Conservation (phyloP, 2,888 invertebrate species). For the Rhimphoctona megacephalus region DNA sequence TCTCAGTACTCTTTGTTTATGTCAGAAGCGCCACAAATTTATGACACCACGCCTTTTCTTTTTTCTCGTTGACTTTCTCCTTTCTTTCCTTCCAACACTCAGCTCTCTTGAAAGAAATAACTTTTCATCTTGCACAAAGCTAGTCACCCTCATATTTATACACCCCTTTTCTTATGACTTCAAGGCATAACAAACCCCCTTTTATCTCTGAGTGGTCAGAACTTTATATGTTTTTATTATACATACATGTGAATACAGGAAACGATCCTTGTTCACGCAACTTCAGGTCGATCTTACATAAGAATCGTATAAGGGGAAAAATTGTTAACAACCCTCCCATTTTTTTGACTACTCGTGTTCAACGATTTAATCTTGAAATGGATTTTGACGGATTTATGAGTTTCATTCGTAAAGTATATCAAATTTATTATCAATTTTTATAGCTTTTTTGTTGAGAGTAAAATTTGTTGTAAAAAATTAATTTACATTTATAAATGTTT, state of each 20-base stretch:
- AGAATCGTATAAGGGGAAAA: slow-evolving; percentile 3
- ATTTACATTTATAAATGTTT: not conserved
- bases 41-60: slow-evolving; percentile 73
- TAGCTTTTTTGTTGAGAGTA: not conserved
- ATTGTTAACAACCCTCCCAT: slow-evolving; percentile 10
- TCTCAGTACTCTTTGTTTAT: slow-evolving; percentile 74
- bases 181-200: slow-evolving; percentile 19
- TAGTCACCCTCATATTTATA: slow-evolving; percentile 75
- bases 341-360: slow-evolving; percentile 10
- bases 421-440: not conserved
- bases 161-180: slow-evolving; percentile 52
- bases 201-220: slow-evolving; percentile 49
- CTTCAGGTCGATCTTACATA: slow-evolving; percentile 14
- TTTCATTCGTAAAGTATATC: not conserved
- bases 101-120: slow-evolving; percentile 72
- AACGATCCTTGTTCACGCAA: slow-evolving; percentile 29
- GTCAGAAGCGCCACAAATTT: slow-evolving; percentile 73
- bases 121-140: slow-evolving; percentile 74
- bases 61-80: slow-evolving; percentile 36
- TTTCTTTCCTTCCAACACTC: slow-evolving; percentile 9
- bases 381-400: slow-evolving; percentile 3
- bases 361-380: slow-evolving; percentile 13
- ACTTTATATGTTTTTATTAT: slow-evolving; percentile 72
- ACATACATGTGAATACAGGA: slow-evolving; percentile 48
- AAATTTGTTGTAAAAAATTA: not conserved